Evolutionary conservation across 1,140 invertebrate genomes (phyloP), one percentile per base, ranked within the genome.

Genomic region (Halyomorpha halys): DNA sequence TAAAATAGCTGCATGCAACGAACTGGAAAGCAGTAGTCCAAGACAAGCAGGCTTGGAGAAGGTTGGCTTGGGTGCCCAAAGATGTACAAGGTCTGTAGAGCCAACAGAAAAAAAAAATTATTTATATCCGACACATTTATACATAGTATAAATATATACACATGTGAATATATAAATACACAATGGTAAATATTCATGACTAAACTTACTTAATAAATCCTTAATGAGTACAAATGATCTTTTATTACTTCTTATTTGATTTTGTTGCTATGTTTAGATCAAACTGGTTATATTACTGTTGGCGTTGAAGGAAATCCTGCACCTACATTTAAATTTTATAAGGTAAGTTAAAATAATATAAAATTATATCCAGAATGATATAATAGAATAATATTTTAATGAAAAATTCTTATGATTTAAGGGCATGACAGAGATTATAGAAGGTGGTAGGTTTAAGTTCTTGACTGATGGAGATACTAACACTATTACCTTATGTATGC

Each of bases 311-410:
- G 94, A 72, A 89, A 91, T 71, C 96, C 96, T 25, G 82, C 86
- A 49, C 94, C 95, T 1, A 94, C 90, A 11, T 97, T 97, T 79
- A 90, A 90, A 74, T 98, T 97, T 80, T 97, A 91, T 78, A 97
- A 97, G 76, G 85, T 84, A 73, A 79, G 59, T 64, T n/a, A 18
- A 11, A 6, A 21, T 6, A 44, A 60, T 14, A 59, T 21, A 27
- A 16, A 2, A n/a, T 11, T 18, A 44, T 23, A 18, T 14, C 8
- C 45, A 23, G 18, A n/a, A 3, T 21, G 39, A 18, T 30, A 34
- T 1, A 2, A n/a, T 27, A 25, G 6, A 13, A 5, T 25, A 11
- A 39, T 39, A 39, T 39, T 39, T 11, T 13, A 39, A 39, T 11
- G 6, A 39, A 39, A 49, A 16, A 23, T 27, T 65, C 49, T 27